Base-by-base conservation (phyloP, 1,140 invertebrate genomes). In the Zaprionus kolodkinae region DNA sequence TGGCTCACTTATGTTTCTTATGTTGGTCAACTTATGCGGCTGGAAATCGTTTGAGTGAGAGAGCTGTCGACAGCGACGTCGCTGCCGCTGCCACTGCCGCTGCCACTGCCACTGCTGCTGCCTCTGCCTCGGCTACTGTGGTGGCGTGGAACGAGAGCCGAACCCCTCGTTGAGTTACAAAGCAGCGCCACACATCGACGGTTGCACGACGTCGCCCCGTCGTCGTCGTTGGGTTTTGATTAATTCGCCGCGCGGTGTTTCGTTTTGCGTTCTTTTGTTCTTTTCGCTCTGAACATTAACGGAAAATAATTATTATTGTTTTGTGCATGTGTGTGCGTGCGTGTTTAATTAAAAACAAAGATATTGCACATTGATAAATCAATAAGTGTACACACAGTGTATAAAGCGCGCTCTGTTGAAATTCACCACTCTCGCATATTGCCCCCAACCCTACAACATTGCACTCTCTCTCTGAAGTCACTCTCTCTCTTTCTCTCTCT, bases 141-240 rank as follows among this genome's bases (percentile, higher is more conserved):
- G 50, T 36, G 30, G 17, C 35, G 38, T 65, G 72, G 79, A 79
- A 66, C 72, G 76, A 78, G 76, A 40, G 61, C 43, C 55, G 62
- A 78, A 70, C 77, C 72, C 85, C 77, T 69, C 66, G 72, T 45
- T 84, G 81, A 88, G 84, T 88, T 81, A 81, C 81, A 88, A 59
- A 89, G 80, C 85, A 78, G 67, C 78, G 68, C 73, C 85, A 75
- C 84, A 88, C 84, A 88, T 67, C 56, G 85, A 84, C 84, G 85
- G 86, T 88, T 61, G 84, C 43, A 67, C 74, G 68, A 73, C 64
- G 68, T 78, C 64, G 59, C 63, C 52, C 52, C 43, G 76, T 76
- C 45, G 45, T 76, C 45, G 45, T 69, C 69, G 67, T 71, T 75
- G 60, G 72, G 76, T 52, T 77, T 43, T 43, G 60, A 57, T 63